phyloP scores from a whole-genome alignment of 2,888 invertebrate genomes.

The Sesamia inferens region DNA sequence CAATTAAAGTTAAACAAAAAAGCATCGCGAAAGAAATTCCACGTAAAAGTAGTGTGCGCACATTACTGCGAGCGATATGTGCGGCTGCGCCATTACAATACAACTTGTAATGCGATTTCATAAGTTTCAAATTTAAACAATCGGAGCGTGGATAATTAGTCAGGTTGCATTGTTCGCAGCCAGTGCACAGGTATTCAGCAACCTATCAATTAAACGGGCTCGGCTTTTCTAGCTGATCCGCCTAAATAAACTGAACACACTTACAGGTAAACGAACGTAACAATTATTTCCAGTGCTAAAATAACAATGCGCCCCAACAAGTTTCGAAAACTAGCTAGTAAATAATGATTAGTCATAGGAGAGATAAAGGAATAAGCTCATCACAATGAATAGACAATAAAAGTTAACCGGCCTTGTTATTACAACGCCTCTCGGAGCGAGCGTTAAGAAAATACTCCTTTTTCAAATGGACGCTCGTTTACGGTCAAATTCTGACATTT shows the following conservation, averaged over 20 bases:
- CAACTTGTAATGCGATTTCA: conserved; percentile 81
- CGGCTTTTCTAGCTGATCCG: conserved; percentile 78
- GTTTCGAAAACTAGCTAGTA: conserved; percentile 69
- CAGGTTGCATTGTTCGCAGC: conserved; percentile 84
- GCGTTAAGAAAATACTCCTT: conserved; percentile 87
- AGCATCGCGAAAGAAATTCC: conserved; percentile 82
- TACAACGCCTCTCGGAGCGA: conserved; percentile 75
- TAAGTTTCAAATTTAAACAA: conserved; percentile 88
- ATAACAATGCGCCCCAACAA: conserved; percentile 77
- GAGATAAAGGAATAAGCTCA: conserved; percentile 85
- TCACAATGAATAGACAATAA: conserved; percentile 87
- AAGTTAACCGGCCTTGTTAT: conserved; percentile 82
- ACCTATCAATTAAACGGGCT: conserved; percentile 82
- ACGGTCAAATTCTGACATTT: conserved; percentile 87
- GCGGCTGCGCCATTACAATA: conserved; percentile 77
- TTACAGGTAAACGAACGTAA: conserved; percentile 53
- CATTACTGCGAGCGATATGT: conserved; percentile 62
- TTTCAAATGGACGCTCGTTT: conserved; percentile 85
- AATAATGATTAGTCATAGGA: conserved; percentile 84
- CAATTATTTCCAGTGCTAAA: conserved; percentile 78
- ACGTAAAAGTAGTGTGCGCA: conserved; percentile 78
- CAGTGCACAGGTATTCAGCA: conserved; percentile 87
- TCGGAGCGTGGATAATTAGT: conserved; percentile 86
- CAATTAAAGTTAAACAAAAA: conserved; percentile 85
- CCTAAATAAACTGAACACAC: conserved; percentile 83